Conservation (phyloP, 1,140 invertebrate species). For the Heliconius eleuchia region DNA sequence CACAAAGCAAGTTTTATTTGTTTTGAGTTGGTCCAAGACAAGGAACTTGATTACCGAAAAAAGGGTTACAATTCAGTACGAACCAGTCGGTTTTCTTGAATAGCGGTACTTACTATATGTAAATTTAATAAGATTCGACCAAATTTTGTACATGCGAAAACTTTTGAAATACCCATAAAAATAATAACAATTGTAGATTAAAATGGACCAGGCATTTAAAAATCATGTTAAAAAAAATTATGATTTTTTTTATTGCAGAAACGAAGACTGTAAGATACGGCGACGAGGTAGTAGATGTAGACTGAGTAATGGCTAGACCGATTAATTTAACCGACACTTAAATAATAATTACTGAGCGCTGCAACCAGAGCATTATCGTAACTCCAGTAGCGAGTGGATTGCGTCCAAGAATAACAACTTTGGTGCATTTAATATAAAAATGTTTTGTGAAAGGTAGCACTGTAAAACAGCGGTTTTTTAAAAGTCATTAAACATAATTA, state of each 20-base stretch:
- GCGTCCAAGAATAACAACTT: slow-evolving; percentile 56
- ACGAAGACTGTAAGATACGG: slow-evolving; percentile 26
- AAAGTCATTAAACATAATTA: slow-evolving; percentile 45
- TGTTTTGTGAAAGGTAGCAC: slow-evolving; percentile 47
- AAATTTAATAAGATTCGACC: slow-evolving; percentile 60
- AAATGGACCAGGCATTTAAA: not conserved
- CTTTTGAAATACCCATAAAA: slow-evolving; percentile 7
- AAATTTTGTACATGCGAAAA: slow-evolving; percentile 46
- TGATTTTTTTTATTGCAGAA: slow-evolving; percentile 14
- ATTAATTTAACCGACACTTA: slow-evolving; percentile 68
- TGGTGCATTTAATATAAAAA: slow-evolving; percentile 41
- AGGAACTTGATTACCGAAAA: slow-evolving; percentile 70
- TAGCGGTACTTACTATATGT: slow-evolving; percentile 71
- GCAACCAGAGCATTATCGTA: slow-evolving; percentile 51
- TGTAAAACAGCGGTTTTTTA: slow-evolving; percentile 41
- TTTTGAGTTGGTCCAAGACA: slow-evolving; percentile 63
- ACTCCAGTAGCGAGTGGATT: slow-evolving; percentile 47
- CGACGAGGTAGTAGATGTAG: slow-evolving; percentile 27
- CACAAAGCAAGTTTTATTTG: slow-evolving; percentile 54
- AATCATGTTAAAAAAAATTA: not conserved
- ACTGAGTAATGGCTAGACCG: slow-evolving; percentile 43
- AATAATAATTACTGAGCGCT: slow-evolving; percentile 71
- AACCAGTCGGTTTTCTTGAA: slow-evolving; percentile 63
- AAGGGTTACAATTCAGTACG: slow-evolving; percentile 62
- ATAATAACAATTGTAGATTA: not conserved